Conservation (phyloP, 2,888 invertebrate genomes). For the Andricus curvator region DNA sequence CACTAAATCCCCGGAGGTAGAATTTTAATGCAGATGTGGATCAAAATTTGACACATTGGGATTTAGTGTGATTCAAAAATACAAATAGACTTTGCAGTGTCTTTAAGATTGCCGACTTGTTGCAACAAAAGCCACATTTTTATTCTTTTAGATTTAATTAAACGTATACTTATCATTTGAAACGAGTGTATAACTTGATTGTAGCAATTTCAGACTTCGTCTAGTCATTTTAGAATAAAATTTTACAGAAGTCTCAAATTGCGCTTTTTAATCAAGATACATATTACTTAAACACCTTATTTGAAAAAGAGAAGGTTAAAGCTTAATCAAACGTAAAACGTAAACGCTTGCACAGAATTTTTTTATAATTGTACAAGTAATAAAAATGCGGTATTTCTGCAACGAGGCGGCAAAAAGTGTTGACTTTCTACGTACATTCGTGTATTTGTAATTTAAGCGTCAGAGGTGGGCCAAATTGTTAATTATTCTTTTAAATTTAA, state of each 20-base stretch:
- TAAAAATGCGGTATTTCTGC: not conserved
- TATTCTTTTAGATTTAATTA: not conserved
- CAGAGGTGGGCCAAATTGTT: not conserved
- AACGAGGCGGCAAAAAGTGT: not conserved
- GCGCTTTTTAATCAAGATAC: not conserved
- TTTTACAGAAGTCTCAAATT: not conserved
- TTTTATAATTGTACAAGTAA: not conserved
- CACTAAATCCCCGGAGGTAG: no score
- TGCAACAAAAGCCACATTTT: not conserved
- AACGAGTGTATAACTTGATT: not conserved
- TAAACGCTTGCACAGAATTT: not conserved
- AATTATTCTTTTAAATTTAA: not conserved
- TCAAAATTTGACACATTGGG: no score
- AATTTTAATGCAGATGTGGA: no score
- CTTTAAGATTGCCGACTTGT: not conserved
- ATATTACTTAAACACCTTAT: not conserved
- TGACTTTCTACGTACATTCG: not conserved
- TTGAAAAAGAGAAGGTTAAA: not conserved
- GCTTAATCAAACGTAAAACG: not conserved
- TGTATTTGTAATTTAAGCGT: not conserved
- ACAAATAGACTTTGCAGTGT: not conserved
- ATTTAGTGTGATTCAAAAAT: no score
- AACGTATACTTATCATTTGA: not conserved
- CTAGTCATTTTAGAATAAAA: conserved; percentile 32
- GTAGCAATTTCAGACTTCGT: not conserved